Conservation (phyloP, 2,888 invertebrate species). For the Ametastegia equiseti region DNA sequence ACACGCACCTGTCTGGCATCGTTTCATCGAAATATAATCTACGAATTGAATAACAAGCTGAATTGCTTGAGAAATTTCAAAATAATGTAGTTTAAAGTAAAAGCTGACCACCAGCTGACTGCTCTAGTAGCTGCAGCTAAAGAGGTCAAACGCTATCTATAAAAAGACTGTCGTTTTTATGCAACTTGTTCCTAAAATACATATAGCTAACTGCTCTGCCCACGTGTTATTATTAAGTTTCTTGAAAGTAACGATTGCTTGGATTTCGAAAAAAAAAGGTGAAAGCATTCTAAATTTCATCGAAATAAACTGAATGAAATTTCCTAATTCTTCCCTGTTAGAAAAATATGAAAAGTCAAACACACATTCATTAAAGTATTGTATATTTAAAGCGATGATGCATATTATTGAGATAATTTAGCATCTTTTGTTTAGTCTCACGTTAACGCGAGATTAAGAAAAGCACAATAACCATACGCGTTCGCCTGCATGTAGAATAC, state of each 20-base stretch:
- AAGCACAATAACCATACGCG: neutral
- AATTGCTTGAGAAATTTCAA: neutral
- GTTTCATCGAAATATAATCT: slow-evolving; percentile 15
- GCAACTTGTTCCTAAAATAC: slow-evolving; percentile 48
- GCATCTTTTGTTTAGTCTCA: neutral
- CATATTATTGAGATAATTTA: neutral
- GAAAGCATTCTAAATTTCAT: no score
- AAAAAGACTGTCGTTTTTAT: slow-evolving; percentile 71
- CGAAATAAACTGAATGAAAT: no score
- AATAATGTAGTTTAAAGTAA: neutral
- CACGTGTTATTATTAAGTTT: neutral
- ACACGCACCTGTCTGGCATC: slow-evolving; percentile 68
- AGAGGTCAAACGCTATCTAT: slow-evolving; percentile 72
- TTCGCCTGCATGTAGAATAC: neutral
- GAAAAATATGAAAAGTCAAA: no score
- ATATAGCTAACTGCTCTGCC: neutral
- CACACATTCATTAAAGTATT: no score
- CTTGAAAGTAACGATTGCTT: neutral
- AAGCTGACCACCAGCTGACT: slow-evolving; percentile 40
- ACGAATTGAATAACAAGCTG: neutral
- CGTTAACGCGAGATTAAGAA: neutral
- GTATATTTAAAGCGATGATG: neutral
- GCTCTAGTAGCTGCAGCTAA: slow-evolving; percentile 56
- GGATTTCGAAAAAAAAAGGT: neutral
- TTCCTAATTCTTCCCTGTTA: no score